These are phyloP conservation scores for Anoplopoma fimbria DNA, from an alignment of 2,113 vertebrate genomes.

Conservation along the genomic window DNA sequence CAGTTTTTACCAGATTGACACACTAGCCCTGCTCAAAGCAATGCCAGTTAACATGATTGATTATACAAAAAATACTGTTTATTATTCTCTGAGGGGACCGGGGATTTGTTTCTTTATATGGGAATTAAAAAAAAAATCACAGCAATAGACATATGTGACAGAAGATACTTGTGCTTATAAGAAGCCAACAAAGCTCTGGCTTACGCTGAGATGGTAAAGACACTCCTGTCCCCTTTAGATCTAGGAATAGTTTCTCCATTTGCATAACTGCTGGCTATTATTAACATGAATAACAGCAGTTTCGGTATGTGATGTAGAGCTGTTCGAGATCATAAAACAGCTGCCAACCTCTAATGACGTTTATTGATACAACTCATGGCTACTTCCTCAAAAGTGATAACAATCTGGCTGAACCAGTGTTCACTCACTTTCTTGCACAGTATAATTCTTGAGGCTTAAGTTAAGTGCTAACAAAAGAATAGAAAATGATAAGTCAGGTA, in stretches of 20 bases:
- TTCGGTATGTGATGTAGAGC: slow-evolving; percentile 26
- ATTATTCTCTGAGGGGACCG: slow-evolving; percentile 1
- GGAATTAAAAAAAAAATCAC: slow-evolving; percentile 52
- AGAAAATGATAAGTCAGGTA: background rate
- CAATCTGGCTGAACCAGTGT: slow-evolving; percentile 15
- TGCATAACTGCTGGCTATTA: slow-evolving; percentile 27
- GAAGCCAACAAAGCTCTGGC: slow-evolving; percentile 56
- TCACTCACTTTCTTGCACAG: slow-evolving; percentile 32
- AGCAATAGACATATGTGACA: slow-evolving; percentile 65
- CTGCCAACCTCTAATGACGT: slow-evolving; percentile 31
- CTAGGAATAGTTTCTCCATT: slow-evolving; percentile 13
- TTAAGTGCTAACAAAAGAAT: slow-evolving; percentile 30
- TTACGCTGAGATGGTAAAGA: slow-evolving; percentile 43
- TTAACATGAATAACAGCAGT: slow-evolving; percentile 32
- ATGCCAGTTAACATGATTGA: slow-evolving; percentile 28
- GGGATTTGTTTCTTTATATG: background rate
- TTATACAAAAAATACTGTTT: slow-evolving; percentile 60
- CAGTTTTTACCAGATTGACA: slow-evolving; percentile 49
- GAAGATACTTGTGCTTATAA: slow-evolving; percentile 76
- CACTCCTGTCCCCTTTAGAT: slow-evolving; percentile 7
- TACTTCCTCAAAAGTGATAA: slow-evolving; percentile 34
- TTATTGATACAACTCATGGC: slow-evolving; percentile 32
- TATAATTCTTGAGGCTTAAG: slow-evolving; percentile 24
- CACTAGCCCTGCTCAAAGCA: slow-evolving; percentile 54
- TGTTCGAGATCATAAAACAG: slow-evolving; percentile 28